These are phyloP conservation scores for Protobothrops flavoviridis DNA, from an alignment of 2,113 vertebrate genomes.

Conservation along the genomic window DNA sequence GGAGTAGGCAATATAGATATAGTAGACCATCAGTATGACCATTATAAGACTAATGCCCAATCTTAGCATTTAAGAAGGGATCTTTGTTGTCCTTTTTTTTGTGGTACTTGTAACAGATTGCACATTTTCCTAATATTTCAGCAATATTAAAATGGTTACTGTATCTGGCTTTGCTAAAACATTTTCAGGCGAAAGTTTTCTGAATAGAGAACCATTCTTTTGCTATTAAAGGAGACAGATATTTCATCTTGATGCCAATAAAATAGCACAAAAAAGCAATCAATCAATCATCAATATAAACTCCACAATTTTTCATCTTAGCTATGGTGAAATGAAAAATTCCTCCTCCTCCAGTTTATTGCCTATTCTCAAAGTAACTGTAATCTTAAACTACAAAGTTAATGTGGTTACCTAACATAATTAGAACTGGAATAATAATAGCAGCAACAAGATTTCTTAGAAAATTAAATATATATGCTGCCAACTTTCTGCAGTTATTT, in stretches of 20 bases:
- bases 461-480: conserved; percentile 68
- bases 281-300: not conserved
- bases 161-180: not conserved
- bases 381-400: conserved; percentile 54
- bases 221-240: not conserved
- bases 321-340: not conserved
- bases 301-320: conserved; percentile 18
- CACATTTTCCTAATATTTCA: not conserved
- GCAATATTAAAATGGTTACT: not conserved
- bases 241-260: not conserved
- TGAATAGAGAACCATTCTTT: not conserved
- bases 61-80: not conserved
- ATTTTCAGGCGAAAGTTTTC: not conserved
- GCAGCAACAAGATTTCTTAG: conserved; percentile 49
- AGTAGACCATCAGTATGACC: too few relatives aligned
- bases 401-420: not conserved
- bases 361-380: conserved; percentile 47
- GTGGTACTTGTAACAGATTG: not conserved
- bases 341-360: conserved; percentile 51
- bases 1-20: not conserved
- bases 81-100: not conserved
- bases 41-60: not conserved
- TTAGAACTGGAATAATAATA: not conserved
- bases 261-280: not conserved
- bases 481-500: conserved; percentile 59